Conservation (phyloP, 1,140 invertebrate species). For the Aradophagus sp. region DNA sequence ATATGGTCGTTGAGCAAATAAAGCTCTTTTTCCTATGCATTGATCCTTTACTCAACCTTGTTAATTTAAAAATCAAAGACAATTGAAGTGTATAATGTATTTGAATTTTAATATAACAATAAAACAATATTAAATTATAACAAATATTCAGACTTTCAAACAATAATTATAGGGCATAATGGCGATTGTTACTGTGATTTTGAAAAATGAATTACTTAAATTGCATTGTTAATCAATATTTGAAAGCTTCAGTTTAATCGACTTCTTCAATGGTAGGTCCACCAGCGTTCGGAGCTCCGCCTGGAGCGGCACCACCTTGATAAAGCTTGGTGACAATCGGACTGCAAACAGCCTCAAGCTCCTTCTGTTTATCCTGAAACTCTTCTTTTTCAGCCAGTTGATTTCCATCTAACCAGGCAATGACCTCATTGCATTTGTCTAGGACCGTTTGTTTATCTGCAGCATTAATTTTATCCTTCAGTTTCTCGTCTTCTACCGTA, state of each 20-base stretch:
- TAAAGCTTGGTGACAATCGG: constrained; percentile 89
- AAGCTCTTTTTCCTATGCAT: constrained; percentile 67
- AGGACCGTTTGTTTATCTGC: constrained; percentile 65
- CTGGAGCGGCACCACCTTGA: constrained; percentile 79
- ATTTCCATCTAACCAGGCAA: constrained; percentile 77
- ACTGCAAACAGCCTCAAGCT: constrained; percentile 84
- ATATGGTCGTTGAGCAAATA: constrained; percentile 73
- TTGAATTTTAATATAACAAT: no score
- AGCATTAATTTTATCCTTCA: constrained; percentile 70
- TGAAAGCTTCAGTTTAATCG: constrained; percentile 74
- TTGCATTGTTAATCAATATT: no score
- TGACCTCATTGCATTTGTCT: constrained; percentile 71
- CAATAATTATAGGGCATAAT: no score
- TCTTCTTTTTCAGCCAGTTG: constrained; percentile 85
- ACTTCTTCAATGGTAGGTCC: constrained; percentile 83
- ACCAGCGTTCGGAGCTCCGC: constrained; percentile 64
- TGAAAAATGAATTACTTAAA: no score
- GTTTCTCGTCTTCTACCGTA: constrained; percentile 69
- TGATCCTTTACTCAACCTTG: neutral
- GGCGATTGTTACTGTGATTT: no score
- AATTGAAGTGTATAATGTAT: no score
- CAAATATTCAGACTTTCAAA: no score
- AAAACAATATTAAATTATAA: no score
- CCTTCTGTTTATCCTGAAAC: constrained; percentile 83
- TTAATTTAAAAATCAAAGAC: no score